phyloP scores from a whole-genome alignment of 1,140 invertebrate genomes.

The Parasteatoda tepidariorum region DNA sequence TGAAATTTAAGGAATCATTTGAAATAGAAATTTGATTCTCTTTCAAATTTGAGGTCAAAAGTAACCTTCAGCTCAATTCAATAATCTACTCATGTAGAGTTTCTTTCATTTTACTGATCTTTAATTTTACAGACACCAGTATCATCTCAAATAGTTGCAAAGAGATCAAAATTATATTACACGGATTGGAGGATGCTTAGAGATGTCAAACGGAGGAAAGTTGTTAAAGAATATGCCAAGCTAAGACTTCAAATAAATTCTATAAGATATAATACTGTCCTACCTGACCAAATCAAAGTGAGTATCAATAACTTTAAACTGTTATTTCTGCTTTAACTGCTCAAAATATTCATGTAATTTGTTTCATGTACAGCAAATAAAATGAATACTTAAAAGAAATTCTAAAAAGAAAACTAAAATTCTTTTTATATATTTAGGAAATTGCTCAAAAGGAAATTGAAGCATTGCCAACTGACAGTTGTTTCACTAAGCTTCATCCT shows the following conservation, averaged over 20 bases:
- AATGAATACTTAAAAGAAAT: too few species aligned
- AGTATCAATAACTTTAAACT: neutral
- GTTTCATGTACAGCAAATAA: too few species aligned
- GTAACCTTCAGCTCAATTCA: too few species aligned
- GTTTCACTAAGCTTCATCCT: constrained; percentile 74
- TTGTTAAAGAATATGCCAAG: constrained; percentile 78
- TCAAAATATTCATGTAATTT: too few species aligned
- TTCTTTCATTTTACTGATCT: too few species aligned
- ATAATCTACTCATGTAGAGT: too few species aligned
- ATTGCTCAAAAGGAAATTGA: constrained; percentile 79
- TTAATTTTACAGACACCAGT: neutral
- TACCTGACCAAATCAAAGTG: constrained; percentile 79
- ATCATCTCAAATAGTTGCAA: neutral
- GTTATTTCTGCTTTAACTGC: neutral
- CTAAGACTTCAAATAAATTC: constrained; percentile 80
- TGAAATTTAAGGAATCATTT: too few species aligned
- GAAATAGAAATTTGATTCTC: too few species aligned
- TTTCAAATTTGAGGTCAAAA: too few species aligned
- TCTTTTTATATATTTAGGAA: constrained; percentile 72
- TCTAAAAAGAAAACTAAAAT: too few species aligned
- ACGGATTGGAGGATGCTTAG: constrained; percentile 81
- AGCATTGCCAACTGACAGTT: constrained; percentile 81
- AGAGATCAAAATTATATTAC: constrained; percentile 12
- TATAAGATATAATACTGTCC: constrained; percentile 82
- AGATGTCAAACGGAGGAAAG: constrained; percentile 82